phyloP scores from a whole-genome alignment of 2,888 invertebrate genomes.

The Cephonodes hylas region DNA sequence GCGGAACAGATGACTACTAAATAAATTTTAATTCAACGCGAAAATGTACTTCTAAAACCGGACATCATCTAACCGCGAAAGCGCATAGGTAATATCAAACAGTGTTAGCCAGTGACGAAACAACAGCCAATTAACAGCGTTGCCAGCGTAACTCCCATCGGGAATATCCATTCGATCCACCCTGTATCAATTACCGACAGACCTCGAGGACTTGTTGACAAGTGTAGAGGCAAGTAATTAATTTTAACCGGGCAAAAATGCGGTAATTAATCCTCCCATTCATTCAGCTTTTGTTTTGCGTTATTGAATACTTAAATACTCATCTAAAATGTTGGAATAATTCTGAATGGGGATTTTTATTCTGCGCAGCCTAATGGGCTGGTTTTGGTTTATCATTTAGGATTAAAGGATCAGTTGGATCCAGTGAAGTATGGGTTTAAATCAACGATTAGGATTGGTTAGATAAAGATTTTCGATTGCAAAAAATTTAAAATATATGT shows the following conservation, averaged over 20 bases:
- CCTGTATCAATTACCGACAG: constrained; percentile 20
- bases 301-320: constrained; percentile 4
- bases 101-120: constrained; percentile 6
- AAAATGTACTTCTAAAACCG: too few relatives aligned
- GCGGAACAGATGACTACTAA: too few relatives aligned
- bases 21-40: too few relatives aligned
- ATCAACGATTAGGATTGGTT: too few relatives aligned
- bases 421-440: background rate
- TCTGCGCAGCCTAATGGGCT: background rate
- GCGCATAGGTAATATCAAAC: background rate
- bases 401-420: background rate
- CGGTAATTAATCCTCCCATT: background rate
- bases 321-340: background rate
- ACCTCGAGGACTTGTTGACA: constrained; percentile 14
- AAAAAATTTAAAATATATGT: too few relatives aligned
- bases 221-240: constrained; percentile 10
- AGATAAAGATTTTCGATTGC: too few relatives aligned
- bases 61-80: background rate
- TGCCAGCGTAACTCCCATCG: constrained; percentile 19
- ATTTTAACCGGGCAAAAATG: constrained; percentile 5
- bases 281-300: background rate
- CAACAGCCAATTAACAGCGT: constrained; percentile 23
- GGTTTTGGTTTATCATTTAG: background rate
- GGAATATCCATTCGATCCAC: constrained; percentile 16
- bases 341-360: background rate